Evolutionary conservation across 2,888 invertebrate species (phyloP), one percentile per base, ranked within the genome.

Genomic region (Protodeltote pygarga): DNA sequence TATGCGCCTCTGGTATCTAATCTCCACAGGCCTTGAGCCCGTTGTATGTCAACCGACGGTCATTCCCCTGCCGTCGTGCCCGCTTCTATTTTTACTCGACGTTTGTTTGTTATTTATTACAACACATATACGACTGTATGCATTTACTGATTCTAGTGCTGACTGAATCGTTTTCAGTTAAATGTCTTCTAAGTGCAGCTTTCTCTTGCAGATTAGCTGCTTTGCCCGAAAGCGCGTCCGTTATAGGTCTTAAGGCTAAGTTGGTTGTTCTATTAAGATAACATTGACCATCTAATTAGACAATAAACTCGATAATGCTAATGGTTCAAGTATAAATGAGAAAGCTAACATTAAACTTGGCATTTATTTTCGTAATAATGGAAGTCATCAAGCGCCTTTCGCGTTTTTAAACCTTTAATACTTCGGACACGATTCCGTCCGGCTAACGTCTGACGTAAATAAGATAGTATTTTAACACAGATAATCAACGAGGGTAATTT

Each of bases 11-110:
- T 77, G 79, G 87, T 90, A 91, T 91, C 90, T 90, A 90, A 91
- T 91, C 91, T 87, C 75, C 70, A 57, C 80, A 77, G 89, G 82
- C 92, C 92, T 91, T 92, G 92, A 85, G 89, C 90, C 78, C 81
- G 83, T 89, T 89, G 84, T 89, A 83, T 91, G 91, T 90, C 91
- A 90, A 85, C 79, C 79, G 77, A 71, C 89, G 92, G 91, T 91
- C 90, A 85, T 88, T 91, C 85, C 77, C 85, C 90, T 78, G 78
- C 76, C 77, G 81, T 65, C 67, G 79, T 41, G 64, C 71, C 75
- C 75, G 77, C 70, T 67, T 79, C 91, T 92, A 92, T 92, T 90
- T 90, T 87, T 89, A 87, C 78, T 50, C 75, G 68, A 57, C 77
- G 81, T 79, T 85, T 89, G 85, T 88, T 85, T 85, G 84, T 85